Evolutionary conservation across 2,797 vertebrate species (phyloP).

Genomic region (Neosilurus hyrtlii): DNA sequence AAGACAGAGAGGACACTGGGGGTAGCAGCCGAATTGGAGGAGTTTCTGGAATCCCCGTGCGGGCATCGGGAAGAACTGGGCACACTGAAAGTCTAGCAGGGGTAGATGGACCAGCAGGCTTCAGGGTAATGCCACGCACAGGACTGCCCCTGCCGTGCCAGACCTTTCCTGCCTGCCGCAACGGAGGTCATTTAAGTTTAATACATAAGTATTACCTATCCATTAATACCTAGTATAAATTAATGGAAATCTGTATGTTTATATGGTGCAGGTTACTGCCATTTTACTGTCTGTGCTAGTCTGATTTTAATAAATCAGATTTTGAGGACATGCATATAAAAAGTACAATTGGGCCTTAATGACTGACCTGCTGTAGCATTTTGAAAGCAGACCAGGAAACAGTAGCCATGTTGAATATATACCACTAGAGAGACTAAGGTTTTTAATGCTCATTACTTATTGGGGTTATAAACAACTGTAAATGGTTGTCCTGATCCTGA

Average conservation of each 20-base stretch:
- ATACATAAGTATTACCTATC: background rate
- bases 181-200: conserved; percentile 74
- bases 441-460: conserved; percentile 3
- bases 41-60: conserved; percentile 82
- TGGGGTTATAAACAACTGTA: conserved; percentile 2
- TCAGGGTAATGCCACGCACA: conserved; percentile 77
- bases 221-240: background rate
- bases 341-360: background rate
- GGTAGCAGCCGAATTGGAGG: conserved; percentile 59
- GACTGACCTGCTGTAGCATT: background rate
- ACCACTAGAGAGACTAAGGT: background rate
- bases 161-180: conserved; percentile 89
- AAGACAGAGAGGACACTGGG: conserved; percentile 77
- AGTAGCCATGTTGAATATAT: background rate
- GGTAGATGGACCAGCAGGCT: conserved; percentile 67
- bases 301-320: background rate
- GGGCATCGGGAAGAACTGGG: conserved; percentile 71
- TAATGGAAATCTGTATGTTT: background rate
- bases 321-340: background rate
- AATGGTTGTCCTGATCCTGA: background rate
- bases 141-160: conserved; percentile 86
- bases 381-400: conserved; percentile 3
- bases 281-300: background rate
- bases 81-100: conserved; percentile 75
- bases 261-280: background rate